Percentiles rank a stretch among this genome's conserved stretches.
These are phyloP conservation scores for Netelia melanura DNA, from an alignment of 2,888 invertebrate genomes.

Conservation along the genomic window DNA sequence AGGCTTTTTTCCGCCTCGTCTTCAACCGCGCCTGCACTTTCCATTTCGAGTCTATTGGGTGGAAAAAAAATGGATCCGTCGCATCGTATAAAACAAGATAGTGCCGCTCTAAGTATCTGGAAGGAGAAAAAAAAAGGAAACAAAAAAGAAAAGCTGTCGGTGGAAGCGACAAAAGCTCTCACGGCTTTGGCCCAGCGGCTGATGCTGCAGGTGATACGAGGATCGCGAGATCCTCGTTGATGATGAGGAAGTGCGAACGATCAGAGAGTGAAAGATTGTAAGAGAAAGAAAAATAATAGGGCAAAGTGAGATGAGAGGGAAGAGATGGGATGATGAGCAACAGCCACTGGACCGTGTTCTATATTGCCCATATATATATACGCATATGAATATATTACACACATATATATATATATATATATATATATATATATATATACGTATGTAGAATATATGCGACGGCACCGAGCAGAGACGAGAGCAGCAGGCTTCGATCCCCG, in stretches of 20 bases:
- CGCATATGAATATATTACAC: conserved; percentile 3
- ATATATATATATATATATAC: conserved; percentile 15
- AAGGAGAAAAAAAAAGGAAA: too few species aligned
- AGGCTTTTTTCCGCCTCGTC: conserved; percentile 62
- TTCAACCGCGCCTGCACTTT: conserved; percentile 58
- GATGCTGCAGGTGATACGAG: conserved; percentile 33
- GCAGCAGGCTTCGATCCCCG: conserved; percentile 44
- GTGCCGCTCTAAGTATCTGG: conserved; percentile 58
- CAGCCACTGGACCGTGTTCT: conserved; percentile 44
- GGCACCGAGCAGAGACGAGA: conserved; percentile 59
- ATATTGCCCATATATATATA: conserved; percentile 18
- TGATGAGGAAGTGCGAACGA: conserved; percentile 49
- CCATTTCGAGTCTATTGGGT: conserved; percentile 61
- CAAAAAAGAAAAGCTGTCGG: conserved; percentile 36
- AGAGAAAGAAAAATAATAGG: conserved; percentile 61
- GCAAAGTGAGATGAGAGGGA: conserved; percentile 44
- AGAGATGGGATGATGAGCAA: conserved; percentile 18
- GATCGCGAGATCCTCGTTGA: conserved; percentile 32
- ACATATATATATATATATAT: conserved; percentile 12
- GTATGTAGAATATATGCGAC: background rate
- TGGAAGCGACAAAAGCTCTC: conserved; percentile 59
- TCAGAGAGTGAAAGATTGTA: conserved; percentile 18
- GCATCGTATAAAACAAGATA: conserved; percentile 63
- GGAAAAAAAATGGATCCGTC: conserved; percentile 58
- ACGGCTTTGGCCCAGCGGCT: conserved; percentile 15